These are phyloP conservation scores for Ailuropoda melanoleuca DNA, from an alignment of 2,113 vertebrate genomes.

Conservation along the genomic window DNA sequence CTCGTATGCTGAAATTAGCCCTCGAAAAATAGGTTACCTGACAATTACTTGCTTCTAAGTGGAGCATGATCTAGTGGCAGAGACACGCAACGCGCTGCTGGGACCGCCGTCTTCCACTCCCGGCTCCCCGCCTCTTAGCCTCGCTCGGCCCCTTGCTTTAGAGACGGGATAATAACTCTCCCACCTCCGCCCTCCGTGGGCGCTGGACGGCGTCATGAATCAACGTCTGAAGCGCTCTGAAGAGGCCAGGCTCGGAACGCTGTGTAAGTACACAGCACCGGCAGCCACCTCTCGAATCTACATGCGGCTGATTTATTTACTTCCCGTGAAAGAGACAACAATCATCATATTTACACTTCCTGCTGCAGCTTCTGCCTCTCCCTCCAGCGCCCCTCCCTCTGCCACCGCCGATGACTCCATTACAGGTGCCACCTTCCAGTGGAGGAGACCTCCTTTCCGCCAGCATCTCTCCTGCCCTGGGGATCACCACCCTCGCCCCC, in stretches of 20 bases:
- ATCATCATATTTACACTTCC: slow-evolving; percentile 73
- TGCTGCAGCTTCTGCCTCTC: not conserved
- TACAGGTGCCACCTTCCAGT: not conserved
- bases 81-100: not conserved
- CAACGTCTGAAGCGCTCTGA: slow-evolving; percentile 34
- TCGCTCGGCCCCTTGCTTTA: not conserved
- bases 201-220: slow-evolving; percentile 57
- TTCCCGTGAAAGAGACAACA: slow-evolving; percentile 75
- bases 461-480: slow-evolving; percentile 64
- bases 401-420: not conserved
- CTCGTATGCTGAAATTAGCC: slow-evolving; percentile 71
- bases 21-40: slow-evolving; percentile 78
- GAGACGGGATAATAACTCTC: slow-evolving; percentile 48
- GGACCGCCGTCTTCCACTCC: not conserved
- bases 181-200: not conserved
- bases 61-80: slow-evolving; percentile 31
- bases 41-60: slow-evolving; percentile 71
- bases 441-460: slow-evolving; percentile 52
- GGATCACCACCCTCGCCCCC: slow-evolving; percentile 74
- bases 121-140: slow-evolving; percentile 67
- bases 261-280: slow-evolving; percentile 48
- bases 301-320: slow-evolving; percentile 77
- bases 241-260: slow-evolving; percentile 41
- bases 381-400: not conserved
- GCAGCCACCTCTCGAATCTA: slow-evolving; percentile 60